These are phyloP conservation scores for Cottoperca gobio DNA, from an alignment of 2,797 vertebrate species.

Conservation along the genomic window DNA sequence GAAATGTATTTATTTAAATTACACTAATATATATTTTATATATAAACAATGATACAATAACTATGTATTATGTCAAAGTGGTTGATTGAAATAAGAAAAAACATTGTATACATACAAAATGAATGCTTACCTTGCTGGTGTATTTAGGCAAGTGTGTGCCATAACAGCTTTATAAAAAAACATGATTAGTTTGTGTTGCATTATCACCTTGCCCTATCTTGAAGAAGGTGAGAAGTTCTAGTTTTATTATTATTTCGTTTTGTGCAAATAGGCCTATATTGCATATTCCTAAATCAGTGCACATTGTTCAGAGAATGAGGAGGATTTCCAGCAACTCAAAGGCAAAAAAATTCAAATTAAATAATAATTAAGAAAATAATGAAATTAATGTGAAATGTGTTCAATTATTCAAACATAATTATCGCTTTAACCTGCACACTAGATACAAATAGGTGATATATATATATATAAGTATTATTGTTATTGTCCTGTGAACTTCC, in stretches of 20 bases:
- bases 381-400: neutral
- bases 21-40: too few species aligned
- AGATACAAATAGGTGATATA: neutral
- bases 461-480: neutral
- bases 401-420: neutral
- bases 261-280: neutral
- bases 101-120: neutral
- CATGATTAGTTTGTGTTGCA: too few species aligned
- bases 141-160: neutral
- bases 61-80: too few species aligned
- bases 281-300: neutral
- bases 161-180: neutral
- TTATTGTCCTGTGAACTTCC: slow-evolving; percentile 53
- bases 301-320: neutral
- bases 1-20: neutral
- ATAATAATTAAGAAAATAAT: neutral
- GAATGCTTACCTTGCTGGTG: neutral
- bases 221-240: neutral
- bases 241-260: neutral
- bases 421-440: neutral
- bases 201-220: neutral
- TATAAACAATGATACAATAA: too few species aligned
- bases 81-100: neutral
- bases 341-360: neutral
- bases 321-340: neutral